These are phyloP conservation scores for Potamilus streckersoni DNA, from an alignment of 1,140 invertebrate genomes.

Conservation along the genomic window DNA sequence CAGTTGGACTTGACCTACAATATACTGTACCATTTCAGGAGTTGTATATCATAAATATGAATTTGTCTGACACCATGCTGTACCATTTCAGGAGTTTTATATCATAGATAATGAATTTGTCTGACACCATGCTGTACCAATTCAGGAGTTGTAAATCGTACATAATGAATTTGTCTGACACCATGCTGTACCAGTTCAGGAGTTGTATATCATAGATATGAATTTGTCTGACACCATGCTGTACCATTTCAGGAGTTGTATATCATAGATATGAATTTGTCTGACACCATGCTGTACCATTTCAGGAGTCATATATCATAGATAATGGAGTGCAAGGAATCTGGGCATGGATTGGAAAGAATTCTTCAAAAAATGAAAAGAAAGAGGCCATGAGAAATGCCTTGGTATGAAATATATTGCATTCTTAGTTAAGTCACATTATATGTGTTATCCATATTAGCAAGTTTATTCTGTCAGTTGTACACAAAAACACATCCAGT, in stretches of 20 bases:
- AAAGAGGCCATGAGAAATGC: constrained; percentile 86
- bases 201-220: constrained; percentile 89
- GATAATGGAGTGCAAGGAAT: constrained; percentile 85
- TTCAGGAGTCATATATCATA: constrained; percentile 85
- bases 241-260: no score
- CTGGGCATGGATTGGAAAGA: constrained; percentile 92
- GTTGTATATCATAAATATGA: no score
- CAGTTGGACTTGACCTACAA: no score
- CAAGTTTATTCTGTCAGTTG: not conserved
- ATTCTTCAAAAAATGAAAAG: constrained; percentile 77
- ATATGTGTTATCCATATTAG: not conserved
- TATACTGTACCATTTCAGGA: no score
- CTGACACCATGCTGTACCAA: no score
- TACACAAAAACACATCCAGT: no score
- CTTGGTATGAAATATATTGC: constrained; percentile 66
- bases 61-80: no score
- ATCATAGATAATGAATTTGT: constrained; percentile 81
- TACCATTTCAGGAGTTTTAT: constrained; percentile 78
- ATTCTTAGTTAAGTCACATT: not conserved
- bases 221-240: no score
- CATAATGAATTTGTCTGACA: no score
- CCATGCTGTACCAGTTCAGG: constrained; percentile 67
- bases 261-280: no score
- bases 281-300: no score
- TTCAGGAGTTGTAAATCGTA: no score